These are phyloP conservation scores for Petromus typicus DNA, from an alignment of 2,113 vertebrate genomes.

Conservation along the genomic window DNA sequence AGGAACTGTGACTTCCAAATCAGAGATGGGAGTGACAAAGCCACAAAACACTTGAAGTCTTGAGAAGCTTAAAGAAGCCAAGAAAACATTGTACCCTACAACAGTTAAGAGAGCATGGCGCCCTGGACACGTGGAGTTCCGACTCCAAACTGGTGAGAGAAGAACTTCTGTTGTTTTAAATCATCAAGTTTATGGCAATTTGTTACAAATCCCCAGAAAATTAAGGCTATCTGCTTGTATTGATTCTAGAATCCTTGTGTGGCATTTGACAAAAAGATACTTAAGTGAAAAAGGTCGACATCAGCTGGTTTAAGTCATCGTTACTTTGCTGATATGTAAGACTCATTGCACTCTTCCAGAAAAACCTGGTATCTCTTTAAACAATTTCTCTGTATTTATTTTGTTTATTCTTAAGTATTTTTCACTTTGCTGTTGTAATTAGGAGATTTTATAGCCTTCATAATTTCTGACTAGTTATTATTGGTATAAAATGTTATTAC, in stretches of 20 bases:
- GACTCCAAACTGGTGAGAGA: not conserved
- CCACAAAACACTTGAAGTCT: not conserved
- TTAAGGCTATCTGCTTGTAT: not conserved
- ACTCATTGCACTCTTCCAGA: not conserved
- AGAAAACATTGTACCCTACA: not conserved
- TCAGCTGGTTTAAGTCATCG: not conserved
- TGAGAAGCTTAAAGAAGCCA: not conserved
- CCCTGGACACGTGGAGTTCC: rapidly evolving
- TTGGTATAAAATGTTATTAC: slow-evolving; percentile 40
- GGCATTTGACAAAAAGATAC: not conserved
- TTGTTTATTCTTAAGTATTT: slow-evolving; percentile 3
- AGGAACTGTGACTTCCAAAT: not conserved
- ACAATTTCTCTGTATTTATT: not conserved
- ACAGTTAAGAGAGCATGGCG: not conserved
- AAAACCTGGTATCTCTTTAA: slow-evolving; percentile 33
- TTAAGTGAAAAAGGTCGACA: not conserved
- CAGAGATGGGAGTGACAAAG: not conserved
- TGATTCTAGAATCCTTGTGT: not conserved
- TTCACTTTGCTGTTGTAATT: slow-evolving; percentile 45
- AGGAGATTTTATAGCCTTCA: slow-evolving; percentile 22
- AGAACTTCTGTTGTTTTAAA: not conserved
- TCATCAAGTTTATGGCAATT: not conserved
- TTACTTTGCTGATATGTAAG: not conserved
- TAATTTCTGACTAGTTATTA: slow-evolving; percentile 25
- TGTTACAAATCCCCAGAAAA: not conserved